Evolutionary conservation across 2,113 vertebrate genomes (phyloP), one percentile per base, ranked within the genome.

Genomic region (Oryzias curvinotus): DNA sequence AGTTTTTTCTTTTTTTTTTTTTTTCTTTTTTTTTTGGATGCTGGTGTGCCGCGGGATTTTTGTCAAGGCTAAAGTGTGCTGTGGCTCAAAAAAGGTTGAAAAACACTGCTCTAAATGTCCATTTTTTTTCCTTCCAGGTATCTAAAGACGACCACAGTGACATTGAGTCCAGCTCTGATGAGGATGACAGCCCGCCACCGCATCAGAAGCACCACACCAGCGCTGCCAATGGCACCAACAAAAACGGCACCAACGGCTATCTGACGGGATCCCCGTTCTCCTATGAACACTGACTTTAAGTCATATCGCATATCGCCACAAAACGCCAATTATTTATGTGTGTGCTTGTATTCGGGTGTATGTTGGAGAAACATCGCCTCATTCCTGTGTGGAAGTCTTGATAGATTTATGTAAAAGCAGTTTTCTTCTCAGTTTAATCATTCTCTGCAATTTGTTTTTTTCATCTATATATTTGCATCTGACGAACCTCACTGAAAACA

Each of bases 91-190:
- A n/a, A n/a, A n/a, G n/a, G n/a, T n/a, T n/a, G n/a, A n/a, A n/a
- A n/a, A n/a, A n/a, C n/a, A n/a, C n/a, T n/a, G n/a, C 52, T 66
- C 5, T 41, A 43, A 57, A 26, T 19, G 3, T 30, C 42, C 15
- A n/a, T n/a, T 4, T 46, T 54, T 52, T 13, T 8, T 48, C 42
- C 28, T 28, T 51, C 0, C 87, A 99, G 97, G 95, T 96, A 77
- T 92, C 94, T 72, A 98, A 96, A 87, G 96, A 99, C 73, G 92
- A 95, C 78, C 92, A 94, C 77, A 99, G 97, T 58, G 97, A 99
- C 71, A 91, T 98, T 15, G 97, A 99, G 87, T 96, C 94, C 62
- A 97, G 96, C 90, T 98, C 96, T 53, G 97, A 99, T 36, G 97
- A 99, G 78, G 97, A 98, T 6, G 93, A 94, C 70, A 87, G 90